A percentile compares a stretch with the other conserved stretches of the same genome.
These are phyloP conservation scores for Himantopus leucocephalus DNA, from an alignment of 2,113 vertebrate genomes.

Conservation along the genomic window DNA sequence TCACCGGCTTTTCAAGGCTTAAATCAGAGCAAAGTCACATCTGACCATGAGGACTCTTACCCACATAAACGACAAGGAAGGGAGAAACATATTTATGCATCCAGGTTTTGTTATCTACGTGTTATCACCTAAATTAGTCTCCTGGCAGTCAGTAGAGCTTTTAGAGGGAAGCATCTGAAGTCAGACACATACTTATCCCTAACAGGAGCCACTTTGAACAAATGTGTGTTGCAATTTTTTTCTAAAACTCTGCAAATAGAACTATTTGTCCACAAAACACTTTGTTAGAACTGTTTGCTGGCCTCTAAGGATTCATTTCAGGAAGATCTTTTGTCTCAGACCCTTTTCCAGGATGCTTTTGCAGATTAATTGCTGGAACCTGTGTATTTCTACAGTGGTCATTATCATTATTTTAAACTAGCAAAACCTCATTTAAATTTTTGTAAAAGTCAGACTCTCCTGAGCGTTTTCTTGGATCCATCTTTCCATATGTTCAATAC, in stretches of 20 bases:
- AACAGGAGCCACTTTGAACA: neutral
- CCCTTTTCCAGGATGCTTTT: neutral
- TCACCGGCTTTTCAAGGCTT: neutral
- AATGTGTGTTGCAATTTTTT: neutral
- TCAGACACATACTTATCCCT: neutral
- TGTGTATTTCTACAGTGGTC: neutral
- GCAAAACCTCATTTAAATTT: neutral
- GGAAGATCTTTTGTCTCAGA: neutral
- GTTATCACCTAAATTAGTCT: neutral
- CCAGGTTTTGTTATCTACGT: neutral
- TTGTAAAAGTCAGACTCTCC: neutral
- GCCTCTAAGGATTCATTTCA: neutral
- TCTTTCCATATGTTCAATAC: neutral
- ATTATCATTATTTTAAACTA: neutral
- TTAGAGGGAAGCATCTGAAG: neutral
- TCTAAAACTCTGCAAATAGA: neutral
- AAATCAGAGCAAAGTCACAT: neutral
- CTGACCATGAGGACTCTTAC: neutral
- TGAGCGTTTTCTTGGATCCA: neutral
- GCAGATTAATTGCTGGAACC: neutral
- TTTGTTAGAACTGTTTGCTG: neutral
- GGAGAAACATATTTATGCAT: neutral
- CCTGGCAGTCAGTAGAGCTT: neutral
- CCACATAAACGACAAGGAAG: neutral
- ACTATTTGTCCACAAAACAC: neutral